A percentile compares a stretch with the other conserved stretches of the same genome.
phyloP scores from a whole-genome alignment of 2,888 invertebrate genomes.

The Andrena trimmerana region DNA sequence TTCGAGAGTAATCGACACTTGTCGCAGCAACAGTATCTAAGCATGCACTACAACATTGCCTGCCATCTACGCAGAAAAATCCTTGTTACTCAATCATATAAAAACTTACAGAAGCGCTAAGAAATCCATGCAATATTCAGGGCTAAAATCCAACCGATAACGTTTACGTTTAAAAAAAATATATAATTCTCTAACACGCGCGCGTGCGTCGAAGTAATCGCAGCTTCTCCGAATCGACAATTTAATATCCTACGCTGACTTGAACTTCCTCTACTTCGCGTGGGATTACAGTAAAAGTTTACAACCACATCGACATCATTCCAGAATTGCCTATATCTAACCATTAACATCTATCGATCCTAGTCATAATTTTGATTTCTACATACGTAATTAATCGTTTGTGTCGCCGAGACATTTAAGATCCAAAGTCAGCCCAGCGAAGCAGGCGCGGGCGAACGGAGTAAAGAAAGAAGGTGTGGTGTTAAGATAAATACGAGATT shows the following conservation, averaged over 20 bases:
- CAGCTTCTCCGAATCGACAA: background rate
- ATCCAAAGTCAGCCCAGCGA: slow-evolving; percentile 13
- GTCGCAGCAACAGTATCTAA: slow-evolving; percentile 27
- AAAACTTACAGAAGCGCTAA: slow-evolving; percentile 25
- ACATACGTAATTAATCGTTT: background rate
- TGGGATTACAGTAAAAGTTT: background rate
- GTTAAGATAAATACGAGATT: background rate
- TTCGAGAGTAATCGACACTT: slow-evolving; percentile 26
- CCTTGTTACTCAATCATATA: slow-evolving; percentile 2
- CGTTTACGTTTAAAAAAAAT: slow-evolving; percentile 15
- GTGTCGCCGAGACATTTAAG: background rate
- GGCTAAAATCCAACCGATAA: slow-evolving; percentile 2
- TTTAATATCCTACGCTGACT: slow-evolving; percentile 7
- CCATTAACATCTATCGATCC: slow-evolving; percentile 36
- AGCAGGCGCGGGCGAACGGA: background rate
- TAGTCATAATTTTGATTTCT: slow-evolving; percentile 55
- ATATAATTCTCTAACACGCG: slow-evolving; percentile 12
- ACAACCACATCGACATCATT: slow-evolving; percentile 3
- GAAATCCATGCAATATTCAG: slow-evolving; percentile 21
- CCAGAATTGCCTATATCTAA: slow-evolving; percentile 17
- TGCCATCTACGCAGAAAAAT: slow-evolving; percentile 17
- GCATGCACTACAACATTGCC: slow-evolving; percentile 33
- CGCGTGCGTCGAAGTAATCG: background rate
- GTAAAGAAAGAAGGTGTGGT: slow-evolving; percentile 4
- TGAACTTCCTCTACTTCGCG: slow-evolving; percentile 11